Conservation (phyloP, 2,113 vertebrate genomes). For the Microcebus ravelobensis region DNA sequence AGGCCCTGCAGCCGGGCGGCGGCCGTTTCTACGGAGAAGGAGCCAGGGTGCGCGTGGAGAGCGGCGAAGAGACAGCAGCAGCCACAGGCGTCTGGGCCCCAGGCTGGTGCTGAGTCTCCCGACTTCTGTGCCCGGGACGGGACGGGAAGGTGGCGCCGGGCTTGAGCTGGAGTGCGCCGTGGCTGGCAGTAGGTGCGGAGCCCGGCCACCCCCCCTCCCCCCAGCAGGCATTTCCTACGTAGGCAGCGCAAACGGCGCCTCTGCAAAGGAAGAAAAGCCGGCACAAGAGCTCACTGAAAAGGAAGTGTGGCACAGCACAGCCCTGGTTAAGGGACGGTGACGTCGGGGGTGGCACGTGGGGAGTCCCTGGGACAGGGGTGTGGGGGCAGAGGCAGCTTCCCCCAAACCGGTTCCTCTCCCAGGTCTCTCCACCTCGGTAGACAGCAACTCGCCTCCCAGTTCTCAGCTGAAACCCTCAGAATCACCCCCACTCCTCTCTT, state of each 20-base stretch:
- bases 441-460: background rate
- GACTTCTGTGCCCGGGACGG: background rate
- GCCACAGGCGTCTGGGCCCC: rapidly evolving
- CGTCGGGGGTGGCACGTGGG: rapidly evolving
- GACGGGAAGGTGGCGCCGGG: rapidly evolving
- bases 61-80: background rate
- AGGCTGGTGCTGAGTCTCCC: background rate
- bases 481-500: rapidly evolving
- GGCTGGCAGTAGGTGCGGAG: rapidly evolving
- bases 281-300: rapidly evolving
- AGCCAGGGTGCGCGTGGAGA: rapidly evolving
- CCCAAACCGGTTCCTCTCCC: background rate
- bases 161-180: background rate
- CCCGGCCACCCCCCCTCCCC: rapidly evolving
- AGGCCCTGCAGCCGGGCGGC: background rate
- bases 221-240: rapidly evolving
- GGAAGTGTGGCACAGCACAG: rapidly evolving
- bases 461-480: background rate
- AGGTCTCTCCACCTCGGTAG: background rate
- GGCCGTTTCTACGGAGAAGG: background rate
- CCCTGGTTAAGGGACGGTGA: background rate
- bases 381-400: background rate
- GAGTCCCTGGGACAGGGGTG: background rate
- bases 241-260: background rate
- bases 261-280: background rate